Evolutionary conservation across 2,888 invertebrate species (phyloP).

Genomic region (Hermaeophaga mercurialis): DNA sequence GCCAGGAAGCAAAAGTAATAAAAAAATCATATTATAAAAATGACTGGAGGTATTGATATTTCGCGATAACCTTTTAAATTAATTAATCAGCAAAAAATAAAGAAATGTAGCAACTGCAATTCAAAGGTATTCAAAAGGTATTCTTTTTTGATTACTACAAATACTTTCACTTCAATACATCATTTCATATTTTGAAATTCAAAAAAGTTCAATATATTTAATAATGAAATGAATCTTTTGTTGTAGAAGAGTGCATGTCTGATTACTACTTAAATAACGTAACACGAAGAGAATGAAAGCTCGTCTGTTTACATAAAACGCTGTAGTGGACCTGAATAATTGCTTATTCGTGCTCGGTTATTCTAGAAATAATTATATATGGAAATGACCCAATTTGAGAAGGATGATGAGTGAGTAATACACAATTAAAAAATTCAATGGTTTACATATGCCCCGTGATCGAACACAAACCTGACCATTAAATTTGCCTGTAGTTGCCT

Average conservation of each 20-base stretch:
- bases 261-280: background rate
- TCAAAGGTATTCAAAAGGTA: too few species aligned
- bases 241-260: background rate
- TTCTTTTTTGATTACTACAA: too few species aligned
- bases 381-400: conserved; percentile 2
- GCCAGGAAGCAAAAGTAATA: too few species aligned
- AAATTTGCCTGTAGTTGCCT: background rate
- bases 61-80: too few species aligned
- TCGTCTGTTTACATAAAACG: conserved; percentile 1
- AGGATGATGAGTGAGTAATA: background rate
- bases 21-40: too few species aligned
- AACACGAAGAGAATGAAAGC: background rate
- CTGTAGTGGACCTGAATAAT: background rate
- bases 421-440: conserved; percentile 1
- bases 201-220: too few species aligned
- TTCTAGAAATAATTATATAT: conserved; percentile 4
- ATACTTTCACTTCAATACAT: too few species aligned
- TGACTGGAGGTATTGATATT: too few species aligned
- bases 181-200: too few species aligned
- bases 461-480: background rate
- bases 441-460: background rate
- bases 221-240: too few species aligned
- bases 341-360: conserved; percentile 3
- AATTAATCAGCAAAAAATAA: too few species aligned
- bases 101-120: too few species aligned